Percentiles rank a stretch among this genome's conserved stretches.
Conservation (phyloP, 2,797 vertebrate genomes). For the Danionella dracula region DNA sequence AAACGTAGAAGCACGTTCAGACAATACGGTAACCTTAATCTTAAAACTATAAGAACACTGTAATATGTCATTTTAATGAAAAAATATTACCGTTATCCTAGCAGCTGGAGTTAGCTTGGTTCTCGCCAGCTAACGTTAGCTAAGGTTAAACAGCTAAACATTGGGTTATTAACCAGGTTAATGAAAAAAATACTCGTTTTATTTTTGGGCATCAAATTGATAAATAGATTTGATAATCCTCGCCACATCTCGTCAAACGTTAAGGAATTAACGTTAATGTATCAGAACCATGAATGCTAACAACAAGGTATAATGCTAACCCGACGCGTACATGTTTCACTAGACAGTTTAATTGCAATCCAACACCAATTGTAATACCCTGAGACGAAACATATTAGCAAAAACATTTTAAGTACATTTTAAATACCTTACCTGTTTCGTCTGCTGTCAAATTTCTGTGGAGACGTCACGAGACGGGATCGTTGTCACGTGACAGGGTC, state of each 20-base stretch:
- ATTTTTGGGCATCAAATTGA: too few species aligned
- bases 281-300: not conserved
- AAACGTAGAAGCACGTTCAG: not conserved
- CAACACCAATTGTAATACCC: too few species aligned
- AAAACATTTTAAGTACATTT: not conserved
- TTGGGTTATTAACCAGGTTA: too few species aligned
- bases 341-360: not conserved
- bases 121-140: not conserved
- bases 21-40: too few species aligned
- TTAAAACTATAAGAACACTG: too few species aligned
- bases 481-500: constrained; percentile 64
- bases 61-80: too few species aligned
- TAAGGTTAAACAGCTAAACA: not conserved
- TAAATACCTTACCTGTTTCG: constrained; percentile 49
- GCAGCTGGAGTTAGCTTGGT: too few species aligned
- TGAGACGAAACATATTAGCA: not conserved
- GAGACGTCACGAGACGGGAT: constrained; percentile 47
- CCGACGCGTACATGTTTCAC: not conserved
- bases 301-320: not conserved
- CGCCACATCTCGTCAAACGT: too few species aligned
- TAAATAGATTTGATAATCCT: too few species aligned
- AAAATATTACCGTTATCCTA: too few species aligned
- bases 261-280: not conserved
- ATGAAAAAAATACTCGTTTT: too few species aligned
- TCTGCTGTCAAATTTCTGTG: constrained; percentile 58